A percentile compares a stretch with the other conserved stretches of the same genome.
These are phyloP conservation scores for Drosophila auraria DNA, from an alignment of 1,140 invertebrate genomes.

Conservation along the genomic window DNA sequence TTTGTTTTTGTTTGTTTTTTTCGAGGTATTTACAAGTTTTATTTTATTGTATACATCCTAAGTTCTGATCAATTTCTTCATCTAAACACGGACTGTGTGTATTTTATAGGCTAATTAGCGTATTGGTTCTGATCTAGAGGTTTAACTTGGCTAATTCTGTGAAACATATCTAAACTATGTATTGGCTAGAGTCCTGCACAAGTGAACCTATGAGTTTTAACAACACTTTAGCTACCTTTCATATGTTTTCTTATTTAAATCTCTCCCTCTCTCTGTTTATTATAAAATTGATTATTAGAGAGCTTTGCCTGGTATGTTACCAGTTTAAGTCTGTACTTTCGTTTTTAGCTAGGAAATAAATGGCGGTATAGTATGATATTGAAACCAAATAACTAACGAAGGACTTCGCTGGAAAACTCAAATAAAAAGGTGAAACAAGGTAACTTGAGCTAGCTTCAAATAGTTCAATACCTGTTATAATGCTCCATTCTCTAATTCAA, in stretches of 20 bases:
- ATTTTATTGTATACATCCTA: constrained; percentile 19
- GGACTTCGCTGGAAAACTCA: no score
- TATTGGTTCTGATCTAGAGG: constrained; percentile 4
- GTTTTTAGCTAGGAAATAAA: neutral
- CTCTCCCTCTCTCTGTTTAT: neutral
- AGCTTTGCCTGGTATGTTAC: neutral
- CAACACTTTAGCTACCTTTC: neutral
- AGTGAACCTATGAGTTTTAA: neutral
- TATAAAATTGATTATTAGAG: constrained; percentile 1
- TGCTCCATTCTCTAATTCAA: no score
- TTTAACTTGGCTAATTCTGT: neutral
- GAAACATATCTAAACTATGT: constrained; percentile 7
- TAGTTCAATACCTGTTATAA: neutral
- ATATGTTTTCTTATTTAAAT: neutral
- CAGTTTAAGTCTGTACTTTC: neutral
- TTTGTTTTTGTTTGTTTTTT: neutral
- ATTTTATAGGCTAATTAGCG: constrained; percentile 14
- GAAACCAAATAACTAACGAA: neutral
- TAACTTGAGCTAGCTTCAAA: no score
- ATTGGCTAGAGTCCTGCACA: constrained; percentile 3
- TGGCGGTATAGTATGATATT: neutral
- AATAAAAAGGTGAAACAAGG: no score
- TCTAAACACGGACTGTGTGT: constrained; percentile 11
- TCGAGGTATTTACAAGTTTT: constrained; percentile 25
- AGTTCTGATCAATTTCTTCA: constrained; percentile 21